Evolutionary conservation across 2,888 invertebrate species (phyloP), one percentile per base, ranked within the genome.

Genomic region (Lochmaea crataegi): DNA sequence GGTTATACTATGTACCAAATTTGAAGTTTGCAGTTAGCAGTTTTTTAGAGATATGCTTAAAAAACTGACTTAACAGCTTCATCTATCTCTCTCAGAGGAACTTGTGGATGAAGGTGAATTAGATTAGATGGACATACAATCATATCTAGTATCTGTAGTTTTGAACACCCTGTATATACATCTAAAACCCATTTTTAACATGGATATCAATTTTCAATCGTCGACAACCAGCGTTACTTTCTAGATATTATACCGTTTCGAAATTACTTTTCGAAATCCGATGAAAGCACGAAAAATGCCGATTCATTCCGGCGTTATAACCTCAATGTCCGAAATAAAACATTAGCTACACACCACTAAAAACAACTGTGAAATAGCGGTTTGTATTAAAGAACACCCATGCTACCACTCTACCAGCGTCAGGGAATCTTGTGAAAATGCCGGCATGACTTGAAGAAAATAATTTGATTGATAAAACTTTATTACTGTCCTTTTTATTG

Each of bases 391-490:
- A 76, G 82, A 80, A 82, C 82, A 82, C 82, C 81, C 81, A 82
- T 79, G 80, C 76, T 77, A 77, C 71, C 70, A 42, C 41, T 18
- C 26, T 22, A 18, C 70, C 69, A 76, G 75, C 71, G 69, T 65
- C 76, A 60, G 53, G 45, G 68, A 73, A 73, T 75, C 75, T 75
- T 76, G 80, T 78, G 77, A 79, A 78, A 79, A 77, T 63, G 80
- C 79, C 83, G 81, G 82, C 83, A 80, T 83, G 83, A 83, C 83
- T 80, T 65, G 79, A 76, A 78, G 70, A 76, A 81, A 81, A 80
- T 83, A 83, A 83, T 83, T 82, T 83, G 83, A 83, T 83, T 82
- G 82, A 82, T 83, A 83, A 83, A 83, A 83, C 83, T 83, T 82
- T 80, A 83, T 83, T 80, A 78, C 75, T 70, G 68, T 67, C 75